Percentiles rank a stretch among this genome's conserved stretches.
Evolutionary conservation across 1,140 invertebrate species (phyloP).

Genomic region (Penaeus vannamei): DNA sequence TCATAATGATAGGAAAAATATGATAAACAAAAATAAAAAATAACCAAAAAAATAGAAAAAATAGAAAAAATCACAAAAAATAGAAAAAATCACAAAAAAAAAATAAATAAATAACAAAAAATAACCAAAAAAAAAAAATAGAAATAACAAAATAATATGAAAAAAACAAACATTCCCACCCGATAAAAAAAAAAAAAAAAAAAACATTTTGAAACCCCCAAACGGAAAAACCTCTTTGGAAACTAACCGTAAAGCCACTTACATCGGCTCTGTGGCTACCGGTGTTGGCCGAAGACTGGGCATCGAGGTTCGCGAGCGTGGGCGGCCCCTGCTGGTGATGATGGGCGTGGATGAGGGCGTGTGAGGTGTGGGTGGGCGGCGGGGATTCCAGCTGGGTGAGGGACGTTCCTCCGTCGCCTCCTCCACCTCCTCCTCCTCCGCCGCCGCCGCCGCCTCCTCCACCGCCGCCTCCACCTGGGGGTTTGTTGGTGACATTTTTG

Average conservation of each 20-base stretch:
- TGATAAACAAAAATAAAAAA: too few relatives aligned
- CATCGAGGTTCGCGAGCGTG: conserved; percentile 44
- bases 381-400: conserved; percentile 54
- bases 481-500: conserved; percentile 48
- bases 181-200: too few relatives aligned
- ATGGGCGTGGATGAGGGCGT: conserved; percentile 34
- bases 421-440: not conserved
- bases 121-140: too few relatives aligned
- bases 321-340: conserved; percentile 7
- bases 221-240: not conserved
- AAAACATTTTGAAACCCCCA: not conserved
- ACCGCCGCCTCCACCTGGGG: not conserved
- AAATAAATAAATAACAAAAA: too few relatives aligned
- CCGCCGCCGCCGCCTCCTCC: not conserved
- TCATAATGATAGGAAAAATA: too few relatives aligned
- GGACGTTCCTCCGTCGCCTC: conserved; percentile 40
- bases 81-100: too few relatives aligned
- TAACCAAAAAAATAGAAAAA: too few relatives aligned
- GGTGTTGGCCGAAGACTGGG: conserved; percentile 16
- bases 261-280: conserved; percentile 4
- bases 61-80: too few relatives aligned
- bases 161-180: too few relatives aligned
- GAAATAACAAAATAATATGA: too few relatives aligned
- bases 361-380: conserved; percentile 42
- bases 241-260: conserved; percentile 22